These are phyloP conservation scores for Xylocampa areola DNA, from an alignment of 2,888 invertebrate genomes.

Conservation along the genomic window DNA sequence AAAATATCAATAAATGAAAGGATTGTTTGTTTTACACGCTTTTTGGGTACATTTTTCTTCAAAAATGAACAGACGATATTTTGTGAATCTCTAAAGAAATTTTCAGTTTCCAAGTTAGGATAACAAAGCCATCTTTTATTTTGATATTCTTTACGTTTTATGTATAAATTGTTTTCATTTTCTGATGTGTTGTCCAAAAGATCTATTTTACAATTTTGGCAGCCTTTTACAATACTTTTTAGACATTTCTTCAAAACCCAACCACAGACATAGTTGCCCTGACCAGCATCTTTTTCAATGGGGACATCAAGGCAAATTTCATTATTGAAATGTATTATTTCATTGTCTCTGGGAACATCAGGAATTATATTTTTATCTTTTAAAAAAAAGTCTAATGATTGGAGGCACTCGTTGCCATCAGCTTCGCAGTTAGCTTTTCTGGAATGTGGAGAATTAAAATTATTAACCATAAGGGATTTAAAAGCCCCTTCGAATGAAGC, in stretches of 20 bases:
- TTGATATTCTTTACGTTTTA: constrained; percentile 22
- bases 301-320: constrained; percentile 5
- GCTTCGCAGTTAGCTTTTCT: constrained; percentile 41
- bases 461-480: constrained; percentile 49
- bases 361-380: constrained; percentile 12
- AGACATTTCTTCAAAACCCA: constrained; percentile 23
- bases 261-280: constrained; percentile 29
- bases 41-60: constrained; percentile 1
- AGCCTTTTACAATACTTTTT: constrained; percentile 19
- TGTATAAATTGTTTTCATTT: constrained; percentile 9
- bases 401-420: constrained; percentile 23
- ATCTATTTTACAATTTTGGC: constrained; percentile 13
- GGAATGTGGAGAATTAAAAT: constrained; percentile 41
- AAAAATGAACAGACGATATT: background rate
- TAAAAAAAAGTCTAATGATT: constrained; percentile 16
- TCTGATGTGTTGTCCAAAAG: constrained; percentile 5
- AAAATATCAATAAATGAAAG: background rate
- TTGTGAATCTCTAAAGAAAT: constrained; percentile 10
- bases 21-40: background rate
- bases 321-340: constrained; percentile 12
- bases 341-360: constrained; percentile 18
- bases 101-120: constrained; percentile 7
- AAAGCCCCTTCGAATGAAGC: constrained; percentile 51
- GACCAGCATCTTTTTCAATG: constrained; percentile 18
- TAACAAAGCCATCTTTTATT: constrained; percentile 30